A percentile compares a stretch with the other conserved stretches of the same genome.
phyloP scores from a whole-genome alignment of 2,888 invertebrate genomes.

The Priocnemis perturbator region DNA sequence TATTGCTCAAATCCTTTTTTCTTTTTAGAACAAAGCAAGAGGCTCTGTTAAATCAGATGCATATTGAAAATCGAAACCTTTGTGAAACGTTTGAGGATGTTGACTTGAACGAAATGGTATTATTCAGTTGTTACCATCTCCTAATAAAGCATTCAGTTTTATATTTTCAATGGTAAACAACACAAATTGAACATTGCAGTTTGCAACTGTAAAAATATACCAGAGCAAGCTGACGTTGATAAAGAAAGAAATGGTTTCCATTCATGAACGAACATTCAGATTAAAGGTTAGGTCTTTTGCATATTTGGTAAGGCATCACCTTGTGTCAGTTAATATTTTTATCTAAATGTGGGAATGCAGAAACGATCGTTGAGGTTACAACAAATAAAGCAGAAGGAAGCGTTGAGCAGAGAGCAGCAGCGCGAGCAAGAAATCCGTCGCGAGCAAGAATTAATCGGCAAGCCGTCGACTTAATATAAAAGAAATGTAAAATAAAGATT shows the following conservation, averaged over 20 bases:
- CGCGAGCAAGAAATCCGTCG: slow-evolving; percentile 69
- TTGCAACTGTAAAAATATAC: slow-evolving; percentile 72
- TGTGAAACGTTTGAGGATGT: slow-evolving; percentile 61
- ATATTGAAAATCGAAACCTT: slow-evolving; percentile 69
- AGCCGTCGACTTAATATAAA: slow-evolving; percentile 47
- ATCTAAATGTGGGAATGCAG: slow-evolving; percentile 55
- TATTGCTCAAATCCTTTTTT: slow-evolving; percentile 21
- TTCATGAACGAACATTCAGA: slow-evolving; percentile 74
- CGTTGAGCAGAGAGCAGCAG: slow-evolving; percentile 66
- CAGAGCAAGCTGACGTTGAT: slow-evolving; percentile 73
- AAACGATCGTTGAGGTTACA: slow-evolving; percentile 74
- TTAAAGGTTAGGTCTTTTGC: slow-evolving; percentile 70
- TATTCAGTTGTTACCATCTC: slow-evolving; percentile 29
- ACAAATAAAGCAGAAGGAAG: slow-evolving; percentile 74
- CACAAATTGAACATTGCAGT: slow-evolving; percentile 58
- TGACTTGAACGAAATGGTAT: slow-evolving; percentile 73
- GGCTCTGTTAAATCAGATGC: slow-evolving; percentile 64
- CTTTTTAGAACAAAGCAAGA: slow-evolving; percentile 69
- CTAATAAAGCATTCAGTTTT: slow-evolving; percentile 1
- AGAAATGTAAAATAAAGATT: slow-evolving; percentile 3
- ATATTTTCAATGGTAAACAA: background rate
- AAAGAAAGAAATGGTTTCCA: slow-evolving; percentile 74
- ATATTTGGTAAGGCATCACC: background rate
- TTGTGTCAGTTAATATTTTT: slow-evolving; percentile 3
- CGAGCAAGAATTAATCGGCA: slow-evolving; percentile 70